Evolutionary conservation across 1,140 invertebrate species (phyloP), one percentile per base, ranked within the genome.

Genomic region (Glomeris maerens): DNA sequence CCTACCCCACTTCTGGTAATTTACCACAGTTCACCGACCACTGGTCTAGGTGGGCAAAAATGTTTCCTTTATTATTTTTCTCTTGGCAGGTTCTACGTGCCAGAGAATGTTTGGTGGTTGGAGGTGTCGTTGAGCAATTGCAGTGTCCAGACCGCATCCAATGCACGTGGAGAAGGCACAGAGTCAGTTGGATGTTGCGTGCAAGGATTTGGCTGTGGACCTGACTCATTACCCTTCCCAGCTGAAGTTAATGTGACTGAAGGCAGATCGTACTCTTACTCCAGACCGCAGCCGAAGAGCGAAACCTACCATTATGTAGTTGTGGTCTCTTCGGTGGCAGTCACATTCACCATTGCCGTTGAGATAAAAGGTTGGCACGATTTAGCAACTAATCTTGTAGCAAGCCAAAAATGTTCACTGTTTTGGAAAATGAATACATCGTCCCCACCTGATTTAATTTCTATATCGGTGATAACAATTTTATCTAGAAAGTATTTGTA

Each of bases 221-320:
- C 38, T 10, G n/a, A 29, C 23, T 39, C 36, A 20, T 31, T 52
- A 20, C 52, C 49, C 3, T 50, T 52, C 29, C 20, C 21, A 2
- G 31, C 10, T 2, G 42, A 44, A 7, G 49, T 45, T 17, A 52
- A 52, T 27, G 2, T 46, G 20, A 47, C 49, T 2, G 27, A 25
- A 7, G 59, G 61, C 22, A 59, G 55, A 55, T 64, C 57, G 38
- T 66, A 69, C 38, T 62, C 59, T 3, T 72, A 71, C 52, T 59
- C 47, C 20, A 69, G 70, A 62, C 55, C 54, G n/a, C 59, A 69
- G n/a, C 74, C 74, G 14, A 70, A 60, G 50, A 67, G 71, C 53
- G 70, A 74, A 55, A 65, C 64, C 42, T 74, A 74, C 62, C 74
- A 75, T 57, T 75, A 74, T 62, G 57, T 75, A 38, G 57, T 74